Base-by-base conservation (phyloP, 1,140 invertebrate genomes). In the Drosophila mauritiana region DNA sequence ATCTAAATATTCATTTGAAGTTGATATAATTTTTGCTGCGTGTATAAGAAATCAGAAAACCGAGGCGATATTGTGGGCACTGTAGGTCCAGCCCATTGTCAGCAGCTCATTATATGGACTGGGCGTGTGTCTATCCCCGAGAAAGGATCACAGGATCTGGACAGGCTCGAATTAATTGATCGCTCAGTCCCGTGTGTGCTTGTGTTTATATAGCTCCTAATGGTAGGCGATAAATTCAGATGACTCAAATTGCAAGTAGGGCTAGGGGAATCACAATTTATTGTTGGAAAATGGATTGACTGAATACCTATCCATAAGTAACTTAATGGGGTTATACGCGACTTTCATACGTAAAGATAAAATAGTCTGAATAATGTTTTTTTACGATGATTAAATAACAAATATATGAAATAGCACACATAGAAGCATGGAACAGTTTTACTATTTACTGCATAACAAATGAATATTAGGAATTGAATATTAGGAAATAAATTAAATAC, bases 21-120 rank as follows among this genome's bases (percentile, higher is more conserved):
- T 12, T 12, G 4, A 36, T 20, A 36, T 12, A 12, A 36, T 20
- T 52, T 52, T 52, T 52, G 31, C 13, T 52, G 31, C 3, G 49
- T 52, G 49, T 34, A 34, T 57, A 11, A 53, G 22, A 5, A 39
- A 49, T 43, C 31, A 31, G 53, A 65, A 65, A 54, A 20, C 72
- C 34, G 25, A 74, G 70, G 72, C 70, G 58, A 73, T 43, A 69
- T 77, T 67, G 78, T 63, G 78, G 78, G 58, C 42, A 65, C 48
- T 20, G 49, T 49, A 22, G 58, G 67, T 27, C 25, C 74, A 20
- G 56, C 68, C 82, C 61, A 78, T 78, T 70, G 74, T 85, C 82
- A 85, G 79, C 82, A 82, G 69, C 64, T 72, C 64, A 70, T 82
- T 78, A 81, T 72, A 84, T 65, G 17, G 61, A 13, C 59, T 43